Evolutionary conservation across 64 coral and sea anemone species (phyloP).

Genomic region (Stichodactyla helianthus): DNA sequence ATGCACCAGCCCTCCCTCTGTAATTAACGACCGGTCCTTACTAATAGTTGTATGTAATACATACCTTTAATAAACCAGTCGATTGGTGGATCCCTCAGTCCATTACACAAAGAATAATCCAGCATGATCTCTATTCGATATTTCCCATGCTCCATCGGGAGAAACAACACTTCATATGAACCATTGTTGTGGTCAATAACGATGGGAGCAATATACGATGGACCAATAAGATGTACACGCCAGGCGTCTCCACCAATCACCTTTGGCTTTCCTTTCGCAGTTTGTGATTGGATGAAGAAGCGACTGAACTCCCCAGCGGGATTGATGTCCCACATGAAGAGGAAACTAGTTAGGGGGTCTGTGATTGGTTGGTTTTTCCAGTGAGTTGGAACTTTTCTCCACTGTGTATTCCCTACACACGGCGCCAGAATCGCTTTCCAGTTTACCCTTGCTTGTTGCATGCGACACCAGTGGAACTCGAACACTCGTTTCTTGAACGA

Average conservation of each 20-base stretch:
- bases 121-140: constrained; percentile 29
- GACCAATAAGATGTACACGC: constrained; percentile 37
- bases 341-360: constrained; percentile 23
- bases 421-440: constrained; percentile 37
- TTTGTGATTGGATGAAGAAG: constrained; percentile 63
- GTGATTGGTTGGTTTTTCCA: constrained; percentile 2
- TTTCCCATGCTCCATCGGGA: constrained; percentile 42
- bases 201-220: constrained; percentile 30
- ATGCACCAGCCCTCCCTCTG: too few species aligned
- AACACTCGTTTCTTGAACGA: neutral
- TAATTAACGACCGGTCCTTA: too few species aligned
- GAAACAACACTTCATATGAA: constrained; percentile 55
- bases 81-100: constrained; percentile 38
- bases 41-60: neutral
- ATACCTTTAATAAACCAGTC: constrained; percentile 62
- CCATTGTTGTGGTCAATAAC: constrained; percentile 58
- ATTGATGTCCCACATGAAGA: constrained; percentile 38
- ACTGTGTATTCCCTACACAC: constrained; percentile 15
- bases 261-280: constrained; percentile 13
- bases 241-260: constrained; percentile 42
- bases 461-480: constrained; percentile 49
- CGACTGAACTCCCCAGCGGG: constrained; percentile 45
- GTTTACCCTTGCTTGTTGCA: constrained; percentile 21
- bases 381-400: constrained; percentile 17
- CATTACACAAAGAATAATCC: constrained; percentile 53